Evolutionary conservation across 2,888 invertebrate genomes (phyloP), one percentile per base, ranked within the genome.

Genomic region (Carterocephalus palaemon): DNA sequence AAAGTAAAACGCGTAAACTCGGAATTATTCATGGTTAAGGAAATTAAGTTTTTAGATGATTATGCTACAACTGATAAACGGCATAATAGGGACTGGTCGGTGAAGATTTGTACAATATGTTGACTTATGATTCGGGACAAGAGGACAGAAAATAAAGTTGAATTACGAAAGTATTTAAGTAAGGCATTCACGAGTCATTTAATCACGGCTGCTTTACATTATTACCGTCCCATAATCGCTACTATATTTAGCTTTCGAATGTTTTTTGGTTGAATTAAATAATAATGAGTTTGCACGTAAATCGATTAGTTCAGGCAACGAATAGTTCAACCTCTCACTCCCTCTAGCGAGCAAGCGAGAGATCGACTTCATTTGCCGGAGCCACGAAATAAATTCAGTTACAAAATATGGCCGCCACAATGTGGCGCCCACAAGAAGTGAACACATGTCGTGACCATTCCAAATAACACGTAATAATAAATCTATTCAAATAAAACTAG

Each of bases 381-480:
- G 34, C 26, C 6, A 39, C 19, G 17, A 22, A 36, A 24, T 23
- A 42, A 28, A 22, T 15, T 37, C 37, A 38, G 51, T 53, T 43
- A 70, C 60, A 53, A 46, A 54, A 53, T 45, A 59, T 59, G 60
- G 60, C 57, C 64, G 59, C 66, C 69, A 57, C 55, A 49, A 56
- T 55, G 56, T 53, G 68, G 64, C 61, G 59, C 54, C 52, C 59
- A 55, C 40, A 51, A 51, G 65, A 68, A 62, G 73, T 74, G 73
- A 62, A 69, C 68, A 75, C 75, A 77, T 62, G 60, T 64, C 51
- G 77, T 78, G 77, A 79, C 77, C 83, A 81, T 80, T 81, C 76
- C 75, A 70, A 65, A 71, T 70, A 70, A 76, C 72, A 70, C n/a
- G 66, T 66, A 56, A 55, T 61, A 64, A 62, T 61, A 56, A 54